phyloP scores from a whole-genome alignment of 2,888 invertebrate genomes.

The Agriopis marginaria region DNA sequence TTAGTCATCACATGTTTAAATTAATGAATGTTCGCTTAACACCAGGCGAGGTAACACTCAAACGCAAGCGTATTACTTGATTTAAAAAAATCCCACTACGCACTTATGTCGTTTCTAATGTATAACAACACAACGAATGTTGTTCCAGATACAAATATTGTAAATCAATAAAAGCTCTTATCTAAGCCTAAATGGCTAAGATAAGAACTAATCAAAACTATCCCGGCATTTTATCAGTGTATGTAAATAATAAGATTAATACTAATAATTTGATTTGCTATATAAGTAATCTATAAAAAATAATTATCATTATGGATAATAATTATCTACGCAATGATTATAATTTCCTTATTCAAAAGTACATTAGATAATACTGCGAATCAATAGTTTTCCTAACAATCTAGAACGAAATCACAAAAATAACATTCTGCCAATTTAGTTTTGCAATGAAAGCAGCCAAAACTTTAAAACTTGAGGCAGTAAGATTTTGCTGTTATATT shows the following conservation, averaged over 20 bases:
- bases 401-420: neutral
- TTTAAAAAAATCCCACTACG: neutral
- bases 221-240: slow-evolving; percentile 26
- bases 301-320: slow-evolving; percentile 15
- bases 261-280: slow-evolving; percentile 29
- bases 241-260: slow-evolving; percentile 31
- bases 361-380: neutral
- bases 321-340: slow-evolving; percentile 15
- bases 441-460: no score
- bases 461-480: no score
- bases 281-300: slow-evolving; percentile 14
- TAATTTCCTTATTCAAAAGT: slow-evolving; percentile 12
- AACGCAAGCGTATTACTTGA: neutral
- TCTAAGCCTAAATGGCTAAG: neutral
- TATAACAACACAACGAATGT: slow-evolving; percentile 12
- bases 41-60: no score
- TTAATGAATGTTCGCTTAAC: no score
- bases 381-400: neutral
- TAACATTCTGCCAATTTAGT: neutral
- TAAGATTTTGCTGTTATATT: no score
- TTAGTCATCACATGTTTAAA: neutral
- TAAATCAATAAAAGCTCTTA: slow-evolving; percentile 22
- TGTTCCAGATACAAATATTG: slow-evolving; percentile 19
- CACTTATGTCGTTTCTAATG: slow-evolving; percentile 9
- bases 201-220: slow-evolving; percentile 18